Percentiles rank a stretch among this genome's conserved stretches.
These are phyloP conservation scores for Luperina nickerlii DNA, from an alignment of 2,888 invertebrate species.

Conservation along the genomic window DNA sequence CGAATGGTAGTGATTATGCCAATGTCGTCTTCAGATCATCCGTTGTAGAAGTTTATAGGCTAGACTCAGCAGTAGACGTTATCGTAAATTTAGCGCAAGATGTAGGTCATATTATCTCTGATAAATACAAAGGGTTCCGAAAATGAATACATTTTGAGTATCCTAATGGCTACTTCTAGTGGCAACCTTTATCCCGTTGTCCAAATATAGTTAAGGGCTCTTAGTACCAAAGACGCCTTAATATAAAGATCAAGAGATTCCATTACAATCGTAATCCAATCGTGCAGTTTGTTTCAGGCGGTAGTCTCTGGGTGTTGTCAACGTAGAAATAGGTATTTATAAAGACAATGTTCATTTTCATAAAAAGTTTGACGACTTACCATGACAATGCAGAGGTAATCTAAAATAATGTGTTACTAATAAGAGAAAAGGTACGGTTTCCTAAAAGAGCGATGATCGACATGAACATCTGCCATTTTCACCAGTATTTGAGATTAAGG, in stretches of 20 bases:
- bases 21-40: slow-evolving; percentile 11
- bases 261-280: slow-evolving; percentile 66
- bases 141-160: slow-evolving; percentile 33
- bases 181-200: slow-evolving; percentile 43
- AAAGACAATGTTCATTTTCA: background rate
- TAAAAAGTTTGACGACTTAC: background rate
- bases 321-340: background rate
- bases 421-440: background rate
- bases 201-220: slow-evolving; percentile 53
- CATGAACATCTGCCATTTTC: background rate
- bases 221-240: slow-evolving; percentile 52
- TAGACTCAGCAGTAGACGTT: slow-evolving; percentile 13
- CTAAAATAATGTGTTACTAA: background rate
- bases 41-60: slow-evolving; percentile 20
- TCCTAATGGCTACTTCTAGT: slow-evolving; percentile 14
- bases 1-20: slow-evolving; percentile 7
- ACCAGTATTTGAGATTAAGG: background rate
- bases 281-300: slow-evolving; percentile 62
- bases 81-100: slow-evolving; percentile 1
- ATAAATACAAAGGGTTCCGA: slow-evolving; percentile 23
- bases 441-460: background rate
- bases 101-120: slow-evolving; percentile 11
- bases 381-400: background rate
- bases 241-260: slow-evolving; percentile 64
- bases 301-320: slow-evolving; percentile 28